These are phyloP conservation scores for Acinonyx jubatus DNA, from an alignment of 2,113 vertebrate species.

Conservation along the genomic window DNA sequence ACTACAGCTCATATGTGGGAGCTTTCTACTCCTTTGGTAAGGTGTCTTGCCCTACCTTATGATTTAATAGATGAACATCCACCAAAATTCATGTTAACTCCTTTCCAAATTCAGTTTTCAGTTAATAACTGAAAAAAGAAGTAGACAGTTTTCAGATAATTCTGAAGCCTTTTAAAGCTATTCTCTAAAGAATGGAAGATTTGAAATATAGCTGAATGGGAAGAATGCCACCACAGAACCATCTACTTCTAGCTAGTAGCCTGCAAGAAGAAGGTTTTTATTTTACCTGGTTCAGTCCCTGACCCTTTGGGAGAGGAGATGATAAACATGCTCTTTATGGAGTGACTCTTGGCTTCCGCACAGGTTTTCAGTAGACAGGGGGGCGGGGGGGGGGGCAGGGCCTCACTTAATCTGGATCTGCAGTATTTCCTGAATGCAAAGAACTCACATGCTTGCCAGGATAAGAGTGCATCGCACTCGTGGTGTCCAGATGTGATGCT, in stretches of 20 bases:
- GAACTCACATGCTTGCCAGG: neutral
- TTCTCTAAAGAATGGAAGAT: neutral
- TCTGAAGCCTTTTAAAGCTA: neutral
- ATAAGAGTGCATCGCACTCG: neutral
- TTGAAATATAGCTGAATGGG: neutral
- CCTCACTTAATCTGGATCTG: neutral
- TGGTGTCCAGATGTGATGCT: constrained; percentile 51
- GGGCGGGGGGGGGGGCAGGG: neutral
- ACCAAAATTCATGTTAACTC: neutral
- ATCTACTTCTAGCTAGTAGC: neutral
- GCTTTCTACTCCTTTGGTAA: neutral
- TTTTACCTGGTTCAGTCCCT: neutral
- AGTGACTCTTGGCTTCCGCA: neutral
- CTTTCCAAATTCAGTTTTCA: constrained; percentile 18
- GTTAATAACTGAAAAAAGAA: neutral
- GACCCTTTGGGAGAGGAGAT: neutral
- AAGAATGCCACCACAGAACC: neutral
- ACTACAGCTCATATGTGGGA: neutral
- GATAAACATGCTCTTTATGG: neutral
- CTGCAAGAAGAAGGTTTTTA: neutral
- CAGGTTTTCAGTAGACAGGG: neutral
- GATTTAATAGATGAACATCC: neutral
- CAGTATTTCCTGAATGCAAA: neutral
- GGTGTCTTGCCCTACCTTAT: neutral
- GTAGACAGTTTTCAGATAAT: neutral